A percentile compares a stretch with the other conserved stretches of the same genome.
phyloP scores from a whole-genome alignment of 2,797 vertebrate genomes.

The Artibeus lituratus region DNA sequence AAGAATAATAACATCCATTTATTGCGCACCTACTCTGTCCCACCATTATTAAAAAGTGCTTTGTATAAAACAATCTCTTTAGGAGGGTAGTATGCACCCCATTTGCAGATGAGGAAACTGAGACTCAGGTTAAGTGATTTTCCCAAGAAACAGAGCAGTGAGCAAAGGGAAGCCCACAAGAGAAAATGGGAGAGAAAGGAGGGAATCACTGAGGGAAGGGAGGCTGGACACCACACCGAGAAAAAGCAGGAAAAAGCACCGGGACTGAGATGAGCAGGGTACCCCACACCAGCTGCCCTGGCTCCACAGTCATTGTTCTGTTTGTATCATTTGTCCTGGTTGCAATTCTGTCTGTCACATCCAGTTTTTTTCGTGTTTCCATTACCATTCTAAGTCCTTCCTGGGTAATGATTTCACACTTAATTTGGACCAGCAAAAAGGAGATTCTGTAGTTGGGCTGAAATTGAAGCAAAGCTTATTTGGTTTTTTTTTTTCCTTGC shows the following conservation, averaged over 20 bases:
- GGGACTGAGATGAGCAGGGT: too few relatives aligned
- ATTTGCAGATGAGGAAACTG: background rate
- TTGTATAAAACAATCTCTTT: background rate
- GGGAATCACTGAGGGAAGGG: background rate
- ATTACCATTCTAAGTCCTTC: background rate
- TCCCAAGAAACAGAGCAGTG: background rate
- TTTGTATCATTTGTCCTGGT: background rate
- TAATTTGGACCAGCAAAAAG: slow-evolving; percentile 10
- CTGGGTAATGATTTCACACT: background rate
- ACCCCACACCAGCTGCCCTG: accelerated
- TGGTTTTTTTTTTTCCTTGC: background rate
- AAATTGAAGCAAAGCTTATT: background rate
- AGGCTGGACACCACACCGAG: accelerated
- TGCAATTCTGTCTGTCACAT: background rate
- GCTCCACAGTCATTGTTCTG: background rate
- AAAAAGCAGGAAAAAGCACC: background rate
- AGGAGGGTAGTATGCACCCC: background rate
- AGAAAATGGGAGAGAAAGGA: background rate
- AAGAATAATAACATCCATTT: background rate
- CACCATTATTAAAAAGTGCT: background rate
- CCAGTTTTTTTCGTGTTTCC: background rate
- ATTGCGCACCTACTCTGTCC: background rate
- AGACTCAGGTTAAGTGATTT: background rate
- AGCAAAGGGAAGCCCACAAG: background rate
- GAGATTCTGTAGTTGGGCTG: background rate